Evolutionary conservation across 1,140 invertebrate species (phyloP), one percentile per base, ranked within the genome.

Genomic region (Phenacoccus solenopsis): DNA sequence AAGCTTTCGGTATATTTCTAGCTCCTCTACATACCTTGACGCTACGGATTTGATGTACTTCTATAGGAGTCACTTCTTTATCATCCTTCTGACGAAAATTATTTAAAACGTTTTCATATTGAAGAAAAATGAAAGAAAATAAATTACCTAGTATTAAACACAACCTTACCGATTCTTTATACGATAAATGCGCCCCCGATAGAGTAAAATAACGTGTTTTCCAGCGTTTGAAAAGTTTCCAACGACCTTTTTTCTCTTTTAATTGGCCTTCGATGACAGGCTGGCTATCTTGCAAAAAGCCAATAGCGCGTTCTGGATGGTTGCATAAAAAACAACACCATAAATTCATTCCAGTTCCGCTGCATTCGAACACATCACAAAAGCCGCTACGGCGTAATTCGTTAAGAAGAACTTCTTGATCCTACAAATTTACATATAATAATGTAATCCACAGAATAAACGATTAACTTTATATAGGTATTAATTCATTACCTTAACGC

Each of bases 181-280:
- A 94, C 2, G 90, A 90, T 28, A 97, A 84, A 79, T 94, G 90
- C 10, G 90, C 91, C 0, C 91, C 93, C 67, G 92, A 95, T 16
- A 97, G 81, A 12, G 93, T 96, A 78, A 96, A 96, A 81, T 96
- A 95, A 72, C 93, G 79, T 7, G 93, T 96, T 71, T 93, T 85
- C 94, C 94, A 97, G 71, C 93, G 80, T 69, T 90, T 84, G 78
- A 96, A 93, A 68, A 96, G 82, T 75, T 90, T 85, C 93, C 93
- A 96, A 13, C 90, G 86, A 16, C 93, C 93, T 79, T 94, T 95
- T 80, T 96, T 96, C 81, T 97, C 94, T 81, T 96, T 96, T 20
- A 97, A 79, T 78, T 93, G 91, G 0, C 94, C 94, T 82, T 96
- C 87, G 71, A 93, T 90, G 70, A 91, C 88, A 61, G 89, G 89